Conservation (phyloP, 2,797 vertebrate species). For the Pempheris klunzingeri region DNA sequence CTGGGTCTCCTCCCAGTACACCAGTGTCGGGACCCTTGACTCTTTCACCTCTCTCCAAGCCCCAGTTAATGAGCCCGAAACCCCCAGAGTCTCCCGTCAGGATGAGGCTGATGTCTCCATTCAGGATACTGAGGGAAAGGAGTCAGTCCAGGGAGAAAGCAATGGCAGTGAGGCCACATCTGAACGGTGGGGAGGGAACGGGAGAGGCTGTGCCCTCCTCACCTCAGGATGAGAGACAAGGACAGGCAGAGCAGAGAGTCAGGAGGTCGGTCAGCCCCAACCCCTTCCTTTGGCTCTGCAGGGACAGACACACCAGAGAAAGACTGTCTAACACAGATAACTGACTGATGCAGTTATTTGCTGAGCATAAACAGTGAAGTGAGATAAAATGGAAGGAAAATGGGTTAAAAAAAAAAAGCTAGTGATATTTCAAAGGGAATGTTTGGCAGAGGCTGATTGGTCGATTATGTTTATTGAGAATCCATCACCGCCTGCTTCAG, state of each 20-base stretch:
- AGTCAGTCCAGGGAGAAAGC: constrained; percentile 88
- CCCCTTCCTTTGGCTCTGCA: constrained; percentile 83
- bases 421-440: not conserved
- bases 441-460: not conserved
- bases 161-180: constrained; percentile 43
- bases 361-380: not conserved
- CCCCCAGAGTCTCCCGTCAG: constrained; percentile 76
- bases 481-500: not conserved
- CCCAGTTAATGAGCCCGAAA: constrained; percentile 57
- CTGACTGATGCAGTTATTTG: not conserved
- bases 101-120: constrained; percentile 78
- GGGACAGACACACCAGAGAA: constrained; percentile 83
- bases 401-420: not conserved
- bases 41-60: constrained; percentile 12
- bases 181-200: constrained; percentile 17
- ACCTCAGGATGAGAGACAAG: constrained; percentile 61
- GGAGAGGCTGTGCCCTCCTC: constrained; percentile 10
- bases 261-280: constrained; percentile 70
- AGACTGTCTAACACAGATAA: constrained; percentile 79
- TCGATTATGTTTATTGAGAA: not conserved
- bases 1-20: constrained; percentile 7
- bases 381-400: not conserved
- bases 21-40: not conserved
- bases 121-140: constrained; percentile 89
- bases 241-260: constrained; percentile 76